phyloP scores from a whole-genome alignment of 2,888 invertebrate genomes.

The Hirtodrosophila histrioides region DNA sequence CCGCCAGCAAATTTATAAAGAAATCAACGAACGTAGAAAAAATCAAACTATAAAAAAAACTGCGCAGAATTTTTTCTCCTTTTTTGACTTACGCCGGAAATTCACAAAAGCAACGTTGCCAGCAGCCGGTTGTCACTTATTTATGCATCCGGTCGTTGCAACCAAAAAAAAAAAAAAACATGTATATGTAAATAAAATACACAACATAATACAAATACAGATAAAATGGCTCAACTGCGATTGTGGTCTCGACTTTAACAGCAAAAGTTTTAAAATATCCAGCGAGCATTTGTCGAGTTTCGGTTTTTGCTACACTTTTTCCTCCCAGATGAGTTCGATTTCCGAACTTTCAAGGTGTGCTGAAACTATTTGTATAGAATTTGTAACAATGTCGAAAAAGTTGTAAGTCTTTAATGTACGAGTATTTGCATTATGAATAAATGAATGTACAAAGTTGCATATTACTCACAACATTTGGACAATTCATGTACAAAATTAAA shows the following conservation, averaged over 20 bases:
- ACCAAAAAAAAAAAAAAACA: constrained; percentile 30
- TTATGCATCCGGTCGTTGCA: constrained; percentile 74
- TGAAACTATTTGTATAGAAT: constrained; percentile 52
- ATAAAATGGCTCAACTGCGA: constrained; percentile 35
- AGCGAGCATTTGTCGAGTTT: constrained; percentile 11
- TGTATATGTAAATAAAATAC: constrained; percentile 36
- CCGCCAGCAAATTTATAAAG: constrained; percentile 25
- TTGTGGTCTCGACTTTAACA: constrained; percentile 34
- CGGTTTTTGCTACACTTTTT: neutral
- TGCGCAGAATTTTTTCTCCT: constrained; percentile 23
- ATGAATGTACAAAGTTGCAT: constrained; percentile 33
- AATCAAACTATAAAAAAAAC: constrained; percentile 46
- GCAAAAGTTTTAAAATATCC: constrained; percentile 20
- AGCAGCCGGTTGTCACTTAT: constrained; percentile 71
- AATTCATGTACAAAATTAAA: neutral
- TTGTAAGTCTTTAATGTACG: constrained; percentile 17
- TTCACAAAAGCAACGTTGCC: constrained; percentile 43
- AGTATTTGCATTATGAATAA: constrained; percentile 30
- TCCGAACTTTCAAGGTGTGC: neutral
- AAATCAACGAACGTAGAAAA: constrained; percentile 24
- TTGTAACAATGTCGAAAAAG: constrained; percentile 26
- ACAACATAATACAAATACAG: constrained; percentile 39
- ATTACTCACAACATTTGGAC: constrained; percentile 10
- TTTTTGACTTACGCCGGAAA: constrained; percentile 62
- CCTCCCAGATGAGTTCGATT: too few relatives aligned